Conservation (phyloP, 2,797 vertebrate genomes). For the Malurus splendens region DNA sequence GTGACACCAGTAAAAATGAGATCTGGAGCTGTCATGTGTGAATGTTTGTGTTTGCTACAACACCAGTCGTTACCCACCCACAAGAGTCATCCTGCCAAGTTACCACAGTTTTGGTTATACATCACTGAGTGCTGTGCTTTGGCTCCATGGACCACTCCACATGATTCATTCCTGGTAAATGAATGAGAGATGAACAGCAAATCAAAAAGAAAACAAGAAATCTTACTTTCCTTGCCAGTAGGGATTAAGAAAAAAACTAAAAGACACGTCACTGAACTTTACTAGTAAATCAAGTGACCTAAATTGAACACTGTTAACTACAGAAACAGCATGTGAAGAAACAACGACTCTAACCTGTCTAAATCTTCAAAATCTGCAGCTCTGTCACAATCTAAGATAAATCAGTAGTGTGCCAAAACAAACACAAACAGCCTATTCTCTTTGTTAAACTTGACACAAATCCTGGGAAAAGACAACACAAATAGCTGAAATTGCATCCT, state of each 20-base stretch:
- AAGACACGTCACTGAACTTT: background rate
- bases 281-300: background rate
- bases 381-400: background rate
- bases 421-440: background rate
- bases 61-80: rapidly evolving
- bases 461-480: background rate
- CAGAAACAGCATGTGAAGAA: background rate
- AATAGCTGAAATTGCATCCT: background rate
- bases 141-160: background rate
- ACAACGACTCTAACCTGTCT: rapidly evolving
- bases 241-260: background rate
- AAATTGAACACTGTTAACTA: background rate
- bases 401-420: background rate
- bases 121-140: background rate
- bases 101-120: background rate
- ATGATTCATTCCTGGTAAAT: background rate
- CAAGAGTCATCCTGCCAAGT: background rate
- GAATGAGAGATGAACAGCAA: background rate
- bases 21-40: rapidly evolving
- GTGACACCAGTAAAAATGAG: rapidly evolving
- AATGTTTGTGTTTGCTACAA: rapidly evolving
- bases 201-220: background rate
- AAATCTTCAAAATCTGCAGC: background rate
- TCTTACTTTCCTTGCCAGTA: rapidly evolving
- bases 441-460: background rate